Percentiles rank a stretch among this genome's conserved stretches.
Evolutionary conservation across 2,113 vertebrate genomes (phyloP).

Genomic region (Oxyura jamaicensis): DNA sequence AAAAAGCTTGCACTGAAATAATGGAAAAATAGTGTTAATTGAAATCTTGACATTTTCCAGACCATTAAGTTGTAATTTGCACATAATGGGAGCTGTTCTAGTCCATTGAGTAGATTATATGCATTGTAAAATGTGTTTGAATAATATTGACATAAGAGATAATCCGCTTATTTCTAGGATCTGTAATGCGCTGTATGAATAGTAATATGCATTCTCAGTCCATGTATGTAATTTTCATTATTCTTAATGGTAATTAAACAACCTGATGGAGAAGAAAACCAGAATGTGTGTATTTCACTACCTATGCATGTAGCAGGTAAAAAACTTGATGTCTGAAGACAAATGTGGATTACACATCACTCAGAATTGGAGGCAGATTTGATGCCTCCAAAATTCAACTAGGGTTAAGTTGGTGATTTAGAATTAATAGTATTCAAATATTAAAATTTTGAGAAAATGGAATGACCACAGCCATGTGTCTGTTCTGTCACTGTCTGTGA

Average conservation of each 20-base stretch:
- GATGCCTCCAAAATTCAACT: not conserved
- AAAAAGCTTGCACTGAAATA: not conserved
- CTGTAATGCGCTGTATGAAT: not conserved
- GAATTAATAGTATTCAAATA: not conserved
- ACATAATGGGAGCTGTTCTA: constrained; percentile 32
- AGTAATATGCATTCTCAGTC: not conserved
- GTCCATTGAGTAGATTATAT: constrained; percentile 37
- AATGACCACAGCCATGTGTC: not conserved
- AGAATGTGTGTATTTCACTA: not conserved
- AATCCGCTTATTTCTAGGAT: not conserved
- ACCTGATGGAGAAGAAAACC: not conserved
- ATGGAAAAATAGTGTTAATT: not conserved
- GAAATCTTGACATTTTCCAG: constrained; percentile 61
- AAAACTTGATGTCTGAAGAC: not conserved
- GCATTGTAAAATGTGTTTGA: constrained; percentile 28
- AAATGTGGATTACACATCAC: not conserved
- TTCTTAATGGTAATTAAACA: not conserved
- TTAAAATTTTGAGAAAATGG: not conserved
- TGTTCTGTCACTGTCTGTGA: not conserved
- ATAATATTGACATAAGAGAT: constrained; percentile 39
- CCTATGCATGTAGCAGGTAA: not conserved
- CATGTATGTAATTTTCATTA: not conserved
- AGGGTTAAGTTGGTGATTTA: not conserved
- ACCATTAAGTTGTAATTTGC: constrained; percentile 52
- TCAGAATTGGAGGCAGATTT: not conserved